Evolutionary conservation across 2,888 invertebrate genomes (phyloP), one percentile per base, ranked within the genome.

Genomic region (Oxystoma pomonae): DNA sequence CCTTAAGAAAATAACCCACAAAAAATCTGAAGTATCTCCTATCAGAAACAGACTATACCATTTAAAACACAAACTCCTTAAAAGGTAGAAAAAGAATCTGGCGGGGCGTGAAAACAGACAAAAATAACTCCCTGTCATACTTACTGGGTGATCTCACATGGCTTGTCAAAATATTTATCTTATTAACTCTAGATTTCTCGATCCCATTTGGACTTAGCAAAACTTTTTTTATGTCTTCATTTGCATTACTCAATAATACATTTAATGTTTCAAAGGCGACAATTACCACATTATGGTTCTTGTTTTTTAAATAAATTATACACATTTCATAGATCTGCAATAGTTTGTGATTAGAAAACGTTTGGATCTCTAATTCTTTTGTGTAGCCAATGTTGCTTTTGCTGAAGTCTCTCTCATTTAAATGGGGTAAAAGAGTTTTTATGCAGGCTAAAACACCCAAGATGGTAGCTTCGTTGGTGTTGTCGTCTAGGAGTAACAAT

Each of bases 271-370:
- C 97, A 76, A 97, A 83, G 17, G 94, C 87, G 1, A 93, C 89
- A 75, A 95, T 95, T 71, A 94, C 88, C 63, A 95, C 87, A 78
- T 95, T 95, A 79, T 96, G 96, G 79, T 96, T 92, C 5, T 82
- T 80, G 71, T 89, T 88, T 20, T 83, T 82, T 62, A 88, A 83
- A 79, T 89, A 90, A 74, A 87, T 82, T 59, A 93, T 79, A 78
- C 90, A 91, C 63, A 92, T 83, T 78, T 91, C 89, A 77, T 91
- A 93, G 35, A 92, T 83, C 88, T 73, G 72, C 56, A 74, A 65
- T 51, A 75, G 62, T 66, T 71, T 72, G 60, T 73, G 67, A 22
- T 57, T 19, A 19, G 68, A 53, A 3, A 58, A 57, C 49, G 71
- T 71, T 19, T 70, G 71, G 59, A 74, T 75, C 58, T 74, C 76